Evolutionary conservation across 2,113 vertebrate genomes (phyloP), one percentile per base, ranked within the genome.

Genomic region (Indri indri): DNA sequence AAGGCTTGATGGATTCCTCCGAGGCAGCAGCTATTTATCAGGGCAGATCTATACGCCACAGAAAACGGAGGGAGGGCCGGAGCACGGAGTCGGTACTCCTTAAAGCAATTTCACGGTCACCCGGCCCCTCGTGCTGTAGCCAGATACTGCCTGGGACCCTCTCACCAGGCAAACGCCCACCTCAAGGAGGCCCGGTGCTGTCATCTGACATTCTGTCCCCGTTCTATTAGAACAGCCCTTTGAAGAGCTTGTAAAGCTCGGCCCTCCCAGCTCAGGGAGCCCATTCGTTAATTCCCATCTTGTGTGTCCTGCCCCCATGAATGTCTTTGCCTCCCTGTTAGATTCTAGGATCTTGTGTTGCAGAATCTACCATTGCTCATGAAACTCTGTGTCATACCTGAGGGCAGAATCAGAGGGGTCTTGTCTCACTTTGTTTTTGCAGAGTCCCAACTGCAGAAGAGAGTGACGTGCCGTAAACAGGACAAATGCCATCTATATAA

Each of bases 1-100:
- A 87, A 86, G 94, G 93, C 68, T 88, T 92, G 96, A 96, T 40
- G 85, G 95, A 90, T 96, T 89, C 95, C 95, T 94, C 81, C 4
- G 0, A 11, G 5, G 87, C 54, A 27, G 79, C 85, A 93, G 94
- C 91, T 77, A 85, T 82, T 95, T 81, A 82, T 93, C 92, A 61
- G 94, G 74, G 65, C 42, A 54, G 76, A 93, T 95, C 95, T 93
- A 2, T 61, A 34, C 3, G 66, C 68, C 77, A n/a, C 68, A 34
- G 68, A 80, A 45, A 45, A 20, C 12, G 0, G 22, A 71, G 66
- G 42, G 84, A 42, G 73, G 13, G 47, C 1, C 0, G 22, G 61
- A 81, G 50, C 20, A 54, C 34, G 0, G 32, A 34, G 5, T 2
- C 30, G 20, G 25, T 1, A n/a, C 54, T 25, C 1, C 88, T 59